Percentiles rank a stretch among this genome's conserved stretches.
phyloP scores from a whole-genome alignment of 2,888 invertebrate genomes.

The Lithosia quadra region DNA sequence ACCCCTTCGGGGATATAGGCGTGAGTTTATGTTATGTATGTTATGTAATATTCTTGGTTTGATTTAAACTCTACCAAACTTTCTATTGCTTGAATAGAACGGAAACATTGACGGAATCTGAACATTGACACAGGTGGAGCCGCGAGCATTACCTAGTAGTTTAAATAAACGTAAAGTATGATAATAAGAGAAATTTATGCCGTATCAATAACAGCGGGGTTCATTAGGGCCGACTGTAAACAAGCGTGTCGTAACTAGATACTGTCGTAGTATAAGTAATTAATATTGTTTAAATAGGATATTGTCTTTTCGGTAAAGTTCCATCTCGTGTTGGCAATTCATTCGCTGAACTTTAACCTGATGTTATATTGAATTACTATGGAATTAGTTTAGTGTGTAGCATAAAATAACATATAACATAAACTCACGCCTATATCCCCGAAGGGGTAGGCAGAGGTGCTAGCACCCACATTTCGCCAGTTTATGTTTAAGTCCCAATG shows the following conservation, averaged over 20 bases:
- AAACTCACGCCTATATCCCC: no score
- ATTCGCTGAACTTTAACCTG: neutral
- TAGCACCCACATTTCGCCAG: no score
- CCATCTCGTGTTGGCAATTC: neutral
- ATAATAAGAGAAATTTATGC: slow-evolving; percentile 8
- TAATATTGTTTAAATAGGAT: slow-evolving; percentile 11
- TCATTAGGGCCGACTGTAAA: neutral
- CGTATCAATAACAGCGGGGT: slow-evolving; percentile 2
- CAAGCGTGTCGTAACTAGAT: slow-evolving; percentile 8
- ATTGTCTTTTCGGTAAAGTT: neutral
- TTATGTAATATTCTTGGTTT: no score
- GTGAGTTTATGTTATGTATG: no score
- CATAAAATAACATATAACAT: no score
- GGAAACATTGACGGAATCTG: neutral
- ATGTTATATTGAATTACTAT: neutral
- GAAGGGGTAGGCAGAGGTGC: no score
- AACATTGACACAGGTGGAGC: no score
- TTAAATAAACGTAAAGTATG: neutral
- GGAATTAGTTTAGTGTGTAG: no score
- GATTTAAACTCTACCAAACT: no score
- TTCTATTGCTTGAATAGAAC: no score
- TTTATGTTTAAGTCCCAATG: no score
- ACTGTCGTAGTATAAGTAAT: neutral
- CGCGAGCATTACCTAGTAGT: neutral
- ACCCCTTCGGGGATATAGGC: no score